Evolutionary conservation across 64 coral and sea anemone genomes (phyloP).

Genomic region (Stichodactyla mertensii): DNA sequence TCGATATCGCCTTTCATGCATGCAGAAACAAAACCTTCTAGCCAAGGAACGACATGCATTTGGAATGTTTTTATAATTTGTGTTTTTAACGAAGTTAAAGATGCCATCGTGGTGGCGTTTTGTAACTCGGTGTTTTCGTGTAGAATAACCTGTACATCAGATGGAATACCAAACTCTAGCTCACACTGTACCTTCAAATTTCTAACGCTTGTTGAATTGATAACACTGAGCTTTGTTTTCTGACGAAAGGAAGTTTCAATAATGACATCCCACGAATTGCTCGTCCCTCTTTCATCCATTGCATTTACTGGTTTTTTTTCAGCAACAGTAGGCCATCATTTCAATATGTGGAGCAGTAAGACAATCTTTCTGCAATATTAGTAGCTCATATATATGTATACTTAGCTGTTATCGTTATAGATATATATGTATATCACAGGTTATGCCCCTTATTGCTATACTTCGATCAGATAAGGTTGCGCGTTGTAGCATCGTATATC

Average conservation of each 20-base stretch:
- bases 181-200: background rate
- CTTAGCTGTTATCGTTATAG: too few species aligned
- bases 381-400: too few species aligned
- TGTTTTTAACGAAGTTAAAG: background rate
- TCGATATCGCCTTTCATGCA: slow-evolving; percentile 40
- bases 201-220: background rate
- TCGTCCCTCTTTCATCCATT: background rate
- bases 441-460: too few species aligned
- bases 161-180: background rate
- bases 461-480: too few species aligned
- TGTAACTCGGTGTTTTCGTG: background rate
- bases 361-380: too few species aligned
- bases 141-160: background rate
- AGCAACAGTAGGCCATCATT: background rate
- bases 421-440: too few species aligned
- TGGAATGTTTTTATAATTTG: background rate
- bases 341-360: too few species aligned
- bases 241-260: background rate
- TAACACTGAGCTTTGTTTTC: background rate
- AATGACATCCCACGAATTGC: background rate
- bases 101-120: background rate
- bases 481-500: too few species aligned
- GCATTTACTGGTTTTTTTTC: background rate
- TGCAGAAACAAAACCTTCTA: slow-evolving; percentile 29
- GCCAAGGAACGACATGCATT: slow-evolving; percentile 1